Percentiles rank a stretch among this genome's conserved stretches.
These are phyloP conservation scores for Coregonus ussuriensis DNA, from an alignment of 2,797 vertebrate species.

Conservation along the genomic window DNA sequence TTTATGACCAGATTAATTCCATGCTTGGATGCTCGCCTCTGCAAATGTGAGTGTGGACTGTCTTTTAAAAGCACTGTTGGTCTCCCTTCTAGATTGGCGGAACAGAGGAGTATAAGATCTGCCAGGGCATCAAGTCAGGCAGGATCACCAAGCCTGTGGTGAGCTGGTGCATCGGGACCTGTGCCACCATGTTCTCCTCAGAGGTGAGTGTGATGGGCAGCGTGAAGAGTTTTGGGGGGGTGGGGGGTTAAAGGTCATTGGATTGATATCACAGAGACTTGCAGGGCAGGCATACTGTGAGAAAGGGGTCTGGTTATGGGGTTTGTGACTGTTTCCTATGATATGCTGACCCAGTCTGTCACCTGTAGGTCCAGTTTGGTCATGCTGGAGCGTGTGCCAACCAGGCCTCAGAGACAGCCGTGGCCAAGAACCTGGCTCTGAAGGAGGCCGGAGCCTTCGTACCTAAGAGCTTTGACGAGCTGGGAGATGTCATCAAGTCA, in stretches of 20 bases:
- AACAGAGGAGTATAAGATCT: conserved; percentile 95
- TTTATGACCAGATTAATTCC: background rate
- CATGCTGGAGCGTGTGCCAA: conserved; percentile 97
- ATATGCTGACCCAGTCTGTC: background rate
- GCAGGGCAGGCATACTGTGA: background rate
- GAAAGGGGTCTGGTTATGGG: background rate
- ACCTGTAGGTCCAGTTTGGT: conserved; percentile 91
- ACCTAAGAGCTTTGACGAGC: conserved; percentile 92
- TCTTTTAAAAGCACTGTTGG: background rate
- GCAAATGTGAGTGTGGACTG: conserved; percentile 3
- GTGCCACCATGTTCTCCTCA: conserved; percentile 97
- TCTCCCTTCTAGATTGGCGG: conserved; percentile 86
- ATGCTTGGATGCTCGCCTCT: background rate
- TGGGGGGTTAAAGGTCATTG: background rate
- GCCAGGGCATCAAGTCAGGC: conserved; percentile 85
- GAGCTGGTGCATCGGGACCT: conserved; percentile 98
- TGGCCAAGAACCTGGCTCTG: conserved; percentile 92
- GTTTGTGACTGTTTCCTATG: background rate
- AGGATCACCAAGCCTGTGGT: conserved; percentile 94
- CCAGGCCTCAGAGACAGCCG: conserved; percentile 91
- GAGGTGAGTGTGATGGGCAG: conserved; percentile 78
- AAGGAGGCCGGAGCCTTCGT: conserved; percentile 92
- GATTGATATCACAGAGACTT: background rate
- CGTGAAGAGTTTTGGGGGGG: background rate
- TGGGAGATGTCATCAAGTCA: conserved; percentile 93